A percentile compares a stretch with the other conserved stretches of the same genome.
phyloP scores from a whole-genome alignment of 2,113 vertebrate species.

The Nanorana parkeri region DNA sequence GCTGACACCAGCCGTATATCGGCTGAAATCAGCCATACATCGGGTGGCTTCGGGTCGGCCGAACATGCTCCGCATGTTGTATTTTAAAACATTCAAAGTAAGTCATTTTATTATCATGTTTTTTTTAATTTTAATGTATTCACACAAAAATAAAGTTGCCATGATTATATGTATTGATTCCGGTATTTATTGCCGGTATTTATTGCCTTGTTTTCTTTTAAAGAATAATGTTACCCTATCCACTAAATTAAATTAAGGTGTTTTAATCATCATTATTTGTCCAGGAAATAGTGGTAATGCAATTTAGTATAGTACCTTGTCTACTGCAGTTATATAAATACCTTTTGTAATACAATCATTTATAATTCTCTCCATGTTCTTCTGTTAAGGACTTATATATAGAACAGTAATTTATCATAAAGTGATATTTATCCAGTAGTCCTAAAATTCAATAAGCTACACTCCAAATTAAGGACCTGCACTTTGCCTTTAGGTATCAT shows the following conservation, averaged over 20 bases:
- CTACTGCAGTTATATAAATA: not conserved
- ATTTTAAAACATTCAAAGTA: not conserved
- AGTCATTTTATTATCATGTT: slow-evolving; percentile 60
- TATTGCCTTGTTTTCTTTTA: slow-evolving; percentile 75
- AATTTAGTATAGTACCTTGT: slow-evolving; percentile 71
- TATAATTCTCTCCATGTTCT: not conserved
- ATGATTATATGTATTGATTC: slow-evolving; percentile 74
- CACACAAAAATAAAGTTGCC: slow-evolving; percentile 66
- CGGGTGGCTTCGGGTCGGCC: no score
- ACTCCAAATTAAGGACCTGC: no score
- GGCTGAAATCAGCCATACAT: no score
- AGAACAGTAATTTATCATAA: no score
- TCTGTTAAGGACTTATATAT: no score
- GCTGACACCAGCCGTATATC: no score
- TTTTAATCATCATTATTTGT: slow-evolving; percentile 75
- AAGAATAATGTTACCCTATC: slow-evolving; percentile 78
- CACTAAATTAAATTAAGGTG: slow-evolving; percentile 80
- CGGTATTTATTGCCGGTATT: no score
- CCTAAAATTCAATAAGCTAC: no score
- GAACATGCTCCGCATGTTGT: not conserved
- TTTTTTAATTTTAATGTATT: slow-evolving; percentile 64
- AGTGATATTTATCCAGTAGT: no score
- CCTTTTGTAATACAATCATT: not conserved
- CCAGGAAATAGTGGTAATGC: slow-evolving; percentile 71
- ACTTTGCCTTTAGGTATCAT: no score